Base-by-base conservation (phyloP, 2,888 invertebrate species). In the Zootermopsis nevadensis region DNA sequence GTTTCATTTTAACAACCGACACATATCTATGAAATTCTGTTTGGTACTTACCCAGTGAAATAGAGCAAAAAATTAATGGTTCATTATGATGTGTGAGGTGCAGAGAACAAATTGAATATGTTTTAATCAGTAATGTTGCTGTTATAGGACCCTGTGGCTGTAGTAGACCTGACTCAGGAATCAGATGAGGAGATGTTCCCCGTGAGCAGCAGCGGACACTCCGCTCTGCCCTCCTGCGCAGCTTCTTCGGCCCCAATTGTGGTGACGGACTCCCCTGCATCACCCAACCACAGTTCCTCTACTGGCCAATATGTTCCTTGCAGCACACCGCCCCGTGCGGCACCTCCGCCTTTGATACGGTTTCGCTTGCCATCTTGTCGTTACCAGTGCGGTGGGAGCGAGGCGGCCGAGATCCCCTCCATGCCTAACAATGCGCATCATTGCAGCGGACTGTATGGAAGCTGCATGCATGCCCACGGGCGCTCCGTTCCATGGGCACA, bases 151-250 rank as follows among this genome's bases (percentile, higher is more conserved):
- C 91, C 92, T 48, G 92, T 92, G 81, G 88, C 90, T 81, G 89
- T 91, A 30, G 91, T 93, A 84, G 93, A 93, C 88, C 88, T 93
- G 85, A 93, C 93, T 4, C 91, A 91, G 79, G 93, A 93, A 85
- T 90, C 91, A 8, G 91, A 91, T 86, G 92, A 92, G 86, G 92
- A 92, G 77, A 84, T 85, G 83, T 80, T 85, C 67, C 82, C 77
- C 83, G 85, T 86, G 84, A 72, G 48, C 24, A 33, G 69, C 4
- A 48, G 30, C 31, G 42, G 33, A 24, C 42, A 48, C 31, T 55
- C 79, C 22, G 55, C 60, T 12, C 48, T 2, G 27, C 69, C 31
- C 12, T 27, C 80, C n/a, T 42, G 42, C 27, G 69, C 33, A 27
- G 53, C 35, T 27, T 60, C 60, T 27, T 35, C 67, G 35, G 66